Evolutionary conservation across 2,113 vertebrate genomes (phyloP).

Genomic region (Glaucomys volans): DNA sequence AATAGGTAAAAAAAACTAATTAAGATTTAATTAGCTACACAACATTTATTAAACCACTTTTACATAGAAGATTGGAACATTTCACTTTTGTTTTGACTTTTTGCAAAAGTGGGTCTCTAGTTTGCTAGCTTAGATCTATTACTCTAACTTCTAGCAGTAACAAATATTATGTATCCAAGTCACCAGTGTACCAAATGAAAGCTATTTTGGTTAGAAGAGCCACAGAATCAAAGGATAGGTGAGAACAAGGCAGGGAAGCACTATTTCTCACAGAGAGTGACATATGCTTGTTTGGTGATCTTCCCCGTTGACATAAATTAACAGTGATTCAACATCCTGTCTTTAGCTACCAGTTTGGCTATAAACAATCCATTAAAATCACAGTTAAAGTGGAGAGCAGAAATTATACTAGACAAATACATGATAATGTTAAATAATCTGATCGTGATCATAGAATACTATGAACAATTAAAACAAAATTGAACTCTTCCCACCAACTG

Average conservation of each 20-base stretch:
- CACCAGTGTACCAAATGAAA: neutral
- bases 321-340: neutral
- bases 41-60: neutral
- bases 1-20: neutral
- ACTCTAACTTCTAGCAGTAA: neutral
- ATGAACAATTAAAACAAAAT: neutral
- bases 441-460: neutral
- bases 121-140: neutral
- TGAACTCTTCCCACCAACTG: neutral
- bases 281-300: neutral
- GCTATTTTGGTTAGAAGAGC: neutral
- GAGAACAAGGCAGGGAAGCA: neutral
- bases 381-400: neutral
- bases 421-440: neutral
- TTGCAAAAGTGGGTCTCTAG: neutral
- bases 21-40: neutral
- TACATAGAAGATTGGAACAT: neutral
- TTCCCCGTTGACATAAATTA: slow-evolving; percentile 36
- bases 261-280: neutral
- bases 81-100: neutral
- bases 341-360: neutral
- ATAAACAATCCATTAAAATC: slow-evolving; percentile 17
- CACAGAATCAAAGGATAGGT: neutral
- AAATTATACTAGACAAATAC: neutral
- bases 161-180: neutral